Base-by-base conservation (phyloP, 1,140 invertebrate genomes). In the Pseudomyrmex flavicornis region DNA sequence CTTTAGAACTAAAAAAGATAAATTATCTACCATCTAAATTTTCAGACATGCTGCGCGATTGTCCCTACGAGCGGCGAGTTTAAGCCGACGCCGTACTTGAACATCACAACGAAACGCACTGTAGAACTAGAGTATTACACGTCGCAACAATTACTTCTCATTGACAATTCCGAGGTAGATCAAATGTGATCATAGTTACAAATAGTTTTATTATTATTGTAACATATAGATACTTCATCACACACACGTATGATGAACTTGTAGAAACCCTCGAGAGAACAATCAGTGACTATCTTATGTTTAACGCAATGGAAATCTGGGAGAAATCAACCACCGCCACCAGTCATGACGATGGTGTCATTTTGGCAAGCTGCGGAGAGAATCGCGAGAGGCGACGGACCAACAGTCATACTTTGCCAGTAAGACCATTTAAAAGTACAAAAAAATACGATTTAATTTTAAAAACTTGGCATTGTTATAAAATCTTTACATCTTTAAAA, bases 301-400 rank as follows among this genome's bases (percentile, higher is more conserved):
- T 89, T 63, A 1, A 90, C 83, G 35, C 80, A 87, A 69, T 91
- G 90, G 90, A 77, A 85, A 80, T 2, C 87, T 8, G 87, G 86
- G 0, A 77, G 50, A 63, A 52, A 89, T 69, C 72, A 84, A 75
- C 15, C 82, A 59, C 88, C 85, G 13, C 91, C 90, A 8, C 22
- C 72, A 5, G 82, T 73, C 15, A 75, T 84, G 12, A 62, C 63
- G 2, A 73, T 91, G 44, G 85, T 91, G 7, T 77, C 85, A 2
- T 56, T 91, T 26, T 91, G 91, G 90, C 86, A 90, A 82, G 73
- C 84, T 5, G 66, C 89, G 12, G 86, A 90, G 17, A 88, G 73
- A 83, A 90, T 90, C 22, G 54, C 84, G 0, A 88, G 86, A 63
- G 72, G 72, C 44, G 84, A 87, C 0, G 86, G 84, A 17, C 88